phyloP scores from a whole-genome alignment of 2,113 vertebrate genomes.

The Nothocercus julius region DNA sequence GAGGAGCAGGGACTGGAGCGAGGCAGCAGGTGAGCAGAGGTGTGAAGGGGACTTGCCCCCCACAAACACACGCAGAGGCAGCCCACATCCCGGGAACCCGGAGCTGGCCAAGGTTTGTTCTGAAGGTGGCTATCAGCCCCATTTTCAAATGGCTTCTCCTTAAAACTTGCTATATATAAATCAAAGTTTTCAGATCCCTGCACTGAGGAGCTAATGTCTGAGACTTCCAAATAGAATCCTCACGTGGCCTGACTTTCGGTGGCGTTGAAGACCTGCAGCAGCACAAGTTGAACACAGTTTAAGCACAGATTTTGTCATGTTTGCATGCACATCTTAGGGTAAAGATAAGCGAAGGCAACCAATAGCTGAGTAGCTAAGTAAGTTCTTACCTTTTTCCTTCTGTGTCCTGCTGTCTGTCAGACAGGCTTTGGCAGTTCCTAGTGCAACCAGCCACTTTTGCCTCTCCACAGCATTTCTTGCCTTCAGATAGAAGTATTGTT shows the following conservation, averaged over 20 bases:
- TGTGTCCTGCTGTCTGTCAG: constrained; percentile 94
- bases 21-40: background rate
- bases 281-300: background rate
- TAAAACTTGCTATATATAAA: too few species aligned
- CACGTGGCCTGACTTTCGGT: background rate
- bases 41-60: background rate
- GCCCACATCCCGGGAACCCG: background rate
- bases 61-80: background rate
- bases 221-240: background rate
- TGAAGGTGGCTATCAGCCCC: background rate
- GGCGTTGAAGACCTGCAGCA: background rate
- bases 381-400: constrained; percentile 90
- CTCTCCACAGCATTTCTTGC: constrained; percentile 94
- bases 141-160: background rate
- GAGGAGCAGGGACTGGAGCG: background rate
- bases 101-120: background rate
- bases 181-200: background rate
- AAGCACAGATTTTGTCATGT: background rate
- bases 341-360: background rate
- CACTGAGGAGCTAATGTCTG: background rate
- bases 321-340: background rate
- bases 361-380: background rate
- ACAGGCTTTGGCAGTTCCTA: constrained; percentile 96
- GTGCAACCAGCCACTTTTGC: constrained; percentile 94
- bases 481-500: constrained; percentile 96